These are phyloP conservation scores for Anser cygnoides DNA, from an alignment of 2,113 vertebrate species.

Conservation along the genomic window DNA sequence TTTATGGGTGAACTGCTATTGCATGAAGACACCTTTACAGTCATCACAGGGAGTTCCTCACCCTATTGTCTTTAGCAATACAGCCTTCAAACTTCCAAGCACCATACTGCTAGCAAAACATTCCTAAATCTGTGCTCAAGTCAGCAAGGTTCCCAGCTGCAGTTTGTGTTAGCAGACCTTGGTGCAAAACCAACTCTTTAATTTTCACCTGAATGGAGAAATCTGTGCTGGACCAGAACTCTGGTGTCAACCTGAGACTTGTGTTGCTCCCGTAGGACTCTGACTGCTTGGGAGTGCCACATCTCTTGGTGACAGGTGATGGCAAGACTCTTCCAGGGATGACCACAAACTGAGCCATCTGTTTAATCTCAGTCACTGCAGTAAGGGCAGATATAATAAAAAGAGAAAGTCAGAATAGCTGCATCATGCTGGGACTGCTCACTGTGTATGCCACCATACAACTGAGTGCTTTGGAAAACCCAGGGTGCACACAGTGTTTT, in stretches of 20 bases:
- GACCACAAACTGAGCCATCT: fast-evolving
- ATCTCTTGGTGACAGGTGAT: neutral
- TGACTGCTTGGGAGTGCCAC: neutral
- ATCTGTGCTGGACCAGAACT: neutral
- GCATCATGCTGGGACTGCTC: neutral
- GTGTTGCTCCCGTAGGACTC: neutral
- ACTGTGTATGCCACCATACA: neutral
- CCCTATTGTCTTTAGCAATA: neutral
- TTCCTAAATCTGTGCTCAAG: neutral
- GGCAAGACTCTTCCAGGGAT: neutral
- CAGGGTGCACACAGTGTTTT: neutral
- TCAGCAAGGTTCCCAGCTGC: neutral
- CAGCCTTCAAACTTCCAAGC: neutral
- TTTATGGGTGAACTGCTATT: neutral
- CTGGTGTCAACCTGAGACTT: neutral
- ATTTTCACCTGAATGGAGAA: neutral
- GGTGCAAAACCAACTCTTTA: neutral
- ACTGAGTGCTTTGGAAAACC: neutral
- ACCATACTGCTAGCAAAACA: neutral
- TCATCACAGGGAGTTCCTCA: neutral
- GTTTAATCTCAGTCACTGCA: neutral
- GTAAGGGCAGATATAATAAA: neutral
- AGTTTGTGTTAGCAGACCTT: neutral
- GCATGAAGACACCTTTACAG: neutral
- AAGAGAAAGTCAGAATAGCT: neutral